Conservation (phyloP, 2,888 invertebrate species). For the Ferrisia virgata region DNA sequence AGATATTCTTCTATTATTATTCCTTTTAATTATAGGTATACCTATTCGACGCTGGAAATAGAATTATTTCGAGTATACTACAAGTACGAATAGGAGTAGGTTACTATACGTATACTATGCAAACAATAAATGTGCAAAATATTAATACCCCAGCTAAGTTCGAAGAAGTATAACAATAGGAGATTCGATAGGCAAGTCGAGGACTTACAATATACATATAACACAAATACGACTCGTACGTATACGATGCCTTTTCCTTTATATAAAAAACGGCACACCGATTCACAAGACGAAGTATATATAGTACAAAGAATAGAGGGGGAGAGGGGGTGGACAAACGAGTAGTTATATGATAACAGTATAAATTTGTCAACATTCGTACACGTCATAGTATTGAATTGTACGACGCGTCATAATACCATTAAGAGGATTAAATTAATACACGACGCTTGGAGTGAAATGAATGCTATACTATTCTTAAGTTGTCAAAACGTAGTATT, state of each 20-base stretch:
- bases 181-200: not conserved
- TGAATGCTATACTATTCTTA: not conserved
- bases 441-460: not conserved
- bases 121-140: not conserved
- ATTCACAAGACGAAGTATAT: not conserved
- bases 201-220: not conserved
- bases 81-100: too few relatives aligned
- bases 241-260: not conserved
- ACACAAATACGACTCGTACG: not conserved
- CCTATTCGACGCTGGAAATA: not conserved
- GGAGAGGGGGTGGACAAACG: too few relatives aligned
- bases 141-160: not conserved
- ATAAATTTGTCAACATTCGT: not conserved
- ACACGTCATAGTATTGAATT: not conserved
- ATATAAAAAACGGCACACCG: not conserved
- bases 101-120: too few relatives aligned
- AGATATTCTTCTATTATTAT: not conserved
- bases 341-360: too few relatives aligned
- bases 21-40: not conserved
- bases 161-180: not conserved
- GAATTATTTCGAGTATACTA: not conserved
- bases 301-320: too few relatives aligned
- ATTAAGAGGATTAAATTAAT: constrained; percentile 13
- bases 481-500: not conserved
- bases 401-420: not conserved